Evolutionary conservation across 2,113 vertebrate genomes (phyloP).

Genomic region (Caranx melampygus): DNA sequence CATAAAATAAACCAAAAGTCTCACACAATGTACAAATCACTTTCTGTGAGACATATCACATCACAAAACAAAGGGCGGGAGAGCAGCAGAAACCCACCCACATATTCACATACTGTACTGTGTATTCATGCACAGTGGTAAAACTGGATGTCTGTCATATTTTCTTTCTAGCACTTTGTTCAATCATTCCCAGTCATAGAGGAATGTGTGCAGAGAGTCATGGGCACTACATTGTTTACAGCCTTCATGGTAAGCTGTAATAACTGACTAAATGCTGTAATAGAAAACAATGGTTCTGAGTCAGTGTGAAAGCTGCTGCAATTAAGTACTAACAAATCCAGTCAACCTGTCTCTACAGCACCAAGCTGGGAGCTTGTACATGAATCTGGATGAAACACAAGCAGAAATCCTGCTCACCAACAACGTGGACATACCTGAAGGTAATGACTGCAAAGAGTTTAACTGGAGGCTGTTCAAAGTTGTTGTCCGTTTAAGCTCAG

Average conservation of each 20-base stretch:
- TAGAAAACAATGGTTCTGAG: neutral
- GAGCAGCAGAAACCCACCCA: neutral
- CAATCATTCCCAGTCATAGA: constrained; percentile 78
- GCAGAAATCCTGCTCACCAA: constrained; percentile 81
- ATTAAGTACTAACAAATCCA: neutral
- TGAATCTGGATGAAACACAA: constrained; percentile 82
- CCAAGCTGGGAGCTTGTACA: constrained; percentile 81
- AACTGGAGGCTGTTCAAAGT: neutral
- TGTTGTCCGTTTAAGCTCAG: neutral
- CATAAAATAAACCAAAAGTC: neutral
- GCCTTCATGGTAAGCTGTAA: constrained; percentile 83
- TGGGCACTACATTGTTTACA: constrained; percentile 84
- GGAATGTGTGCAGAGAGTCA: constrained; percentile 71
- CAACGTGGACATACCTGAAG: constrained; percentile 60
- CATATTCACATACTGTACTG: neutral
- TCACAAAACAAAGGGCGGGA: too few relatives aligned
- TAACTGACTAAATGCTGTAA: neutral
- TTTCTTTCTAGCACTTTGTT: constrained; percentile 84
- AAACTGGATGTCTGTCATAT: neutral
- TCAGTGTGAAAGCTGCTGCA: neutral
- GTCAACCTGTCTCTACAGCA: constrained; percentile 62
- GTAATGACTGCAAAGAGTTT: constrained; percentile 44
- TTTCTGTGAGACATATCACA: too few relatives aligned
- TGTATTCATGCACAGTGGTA: neutral
- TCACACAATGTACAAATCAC: neutral